A percentile compares a stretch with the other conserved stretches of the same genome.
Evolutionary conservation across 2,113 vertebrate genomes (phyloP).

Genomic region (Eurystomus gularis): DNA sequence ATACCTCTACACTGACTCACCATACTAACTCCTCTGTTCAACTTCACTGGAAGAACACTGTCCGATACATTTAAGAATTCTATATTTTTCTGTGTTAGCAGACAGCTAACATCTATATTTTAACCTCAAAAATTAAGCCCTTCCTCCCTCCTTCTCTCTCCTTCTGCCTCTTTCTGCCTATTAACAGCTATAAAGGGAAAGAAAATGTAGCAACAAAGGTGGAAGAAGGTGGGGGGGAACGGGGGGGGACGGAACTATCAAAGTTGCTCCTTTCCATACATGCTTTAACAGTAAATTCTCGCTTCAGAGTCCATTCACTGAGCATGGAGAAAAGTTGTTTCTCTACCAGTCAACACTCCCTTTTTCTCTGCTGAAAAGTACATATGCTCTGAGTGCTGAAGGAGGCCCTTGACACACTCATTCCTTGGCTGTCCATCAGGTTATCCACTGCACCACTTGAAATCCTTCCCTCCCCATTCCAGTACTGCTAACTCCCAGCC

Average conservation of each 20-base stretch:
- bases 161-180: neutral
- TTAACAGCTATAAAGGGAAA: neutral
- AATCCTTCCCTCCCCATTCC: neutral
- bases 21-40: neutral
- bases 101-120: neutral
- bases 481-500: neutral
- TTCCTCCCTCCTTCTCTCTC: neutral
- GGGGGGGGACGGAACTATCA: neutral
- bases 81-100: neutral
- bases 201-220: neutral
- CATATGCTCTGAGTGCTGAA: fast-evolving
- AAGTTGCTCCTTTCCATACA: neutral
- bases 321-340: neutral
- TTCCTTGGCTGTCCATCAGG: neutral
- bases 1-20: neutral
- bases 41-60: neutral
- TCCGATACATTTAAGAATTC: neutral
- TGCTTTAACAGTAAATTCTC: neutral
- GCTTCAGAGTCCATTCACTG: neutral
- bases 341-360: neutral
- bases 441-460: fast-evolving
- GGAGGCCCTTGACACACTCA: neutral
- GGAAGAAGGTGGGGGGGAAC: fast-evolving
- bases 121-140: neutral
- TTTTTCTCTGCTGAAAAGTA: neutral